Evolutionary conservation across 1,140 invertebrate species (phyloP), one percentile per base, ranked within the genome.

Genomic region (Dreissena polymorpha): DNA sequence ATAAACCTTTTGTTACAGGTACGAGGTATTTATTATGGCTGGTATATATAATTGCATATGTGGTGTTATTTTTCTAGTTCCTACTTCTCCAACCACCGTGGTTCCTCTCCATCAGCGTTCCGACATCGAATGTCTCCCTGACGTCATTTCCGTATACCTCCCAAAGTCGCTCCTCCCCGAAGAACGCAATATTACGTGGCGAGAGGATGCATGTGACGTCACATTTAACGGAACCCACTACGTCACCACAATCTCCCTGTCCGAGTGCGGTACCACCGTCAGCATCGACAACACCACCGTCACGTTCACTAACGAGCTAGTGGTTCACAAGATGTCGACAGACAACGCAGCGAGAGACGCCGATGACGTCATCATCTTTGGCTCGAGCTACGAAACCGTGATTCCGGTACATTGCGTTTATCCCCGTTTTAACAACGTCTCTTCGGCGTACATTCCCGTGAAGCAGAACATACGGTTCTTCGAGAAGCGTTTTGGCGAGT

Each of bases 281-380:
- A 60, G 21, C 10, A 63, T 85, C 25, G 64, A 69, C 51, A 80
- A 69, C 29, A 76, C 79, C n/a, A 74, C 76, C 18, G 83, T 85
- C 25, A 76, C 60, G 12, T 85, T 85, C 51, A 25, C n/a, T 8
- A 85, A 85, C 50, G 83, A 85, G 16, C 64, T 85, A 7, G 69
- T 85, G 29, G 75, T 84, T 16, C 91, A 93, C 12, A 81, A 69
- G 65, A 55, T 69, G 6, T 63, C 67, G 70, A 23, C 21, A 67
- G 67, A 65, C 23, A 77, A 27, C 49, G 12, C 63, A 14, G 57
- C 16, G 27, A n/a, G 16, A 10, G 29, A 69, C 16, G n/a, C 18
- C 13, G n/a, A 29, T 14, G 60, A 51, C 5, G 65, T 51, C 65
- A 63, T 83, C 25, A 83, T 73, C 12, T 60, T 50, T n/a, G 81